Evolutionary conservation across 2,113 vertebrate species (phyloP), one percentile per base, ranked within the genome.

Genomic region (Scartelaos histophorus): DNA sequence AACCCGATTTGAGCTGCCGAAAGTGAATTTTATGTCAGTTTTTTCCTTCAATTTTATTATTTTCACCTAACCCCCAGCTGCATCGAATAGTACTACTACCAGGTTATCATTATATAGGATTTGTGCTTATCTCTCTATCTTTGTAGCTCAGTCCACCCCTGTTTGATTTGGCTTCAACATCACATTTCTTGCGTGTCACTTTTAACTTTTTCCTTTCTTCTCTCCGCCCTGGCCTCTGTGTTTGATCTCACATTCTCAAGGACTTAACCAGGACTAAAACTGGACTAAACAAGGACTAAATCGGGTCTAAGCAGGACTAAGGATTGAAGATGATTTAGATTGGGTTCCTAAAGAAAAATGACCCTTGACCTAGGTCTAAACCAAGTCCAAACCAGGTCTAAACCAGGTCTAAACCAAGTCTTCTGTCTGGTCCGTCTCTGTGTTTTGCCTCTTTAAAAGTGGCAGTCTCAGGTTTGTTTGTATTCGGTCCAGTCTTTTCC

Each of bases 401-500:
- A 51, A 19, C 3, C 5, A 13, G 21, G 1, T 17, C 4, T 1
- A 53, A 53, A 54, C 19, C 51, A n/a, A 19, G 19, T 54, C 7
- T 54, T 53, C 9, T 51, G 16, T 29, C 17, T 15, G 24, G 35
- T 17, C 35, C 80, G 38, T 67, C 17, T 79, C n/a, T 25, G 21
- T 56, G 66, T 67, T 43, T 17, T 5, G 34, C 19, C 46, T 49
- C 66, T 81, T 58, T 73, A 54, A 76, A 70, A 54, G 70, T 61
- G 66, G 60, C 82, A 87, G 87, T 85, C 89, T 86, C 85, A 88
- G 0, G 83, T 94, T 83, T 91, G 56, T 84, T 75, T 73, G 53
- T 79, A 73, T 76, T 71, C 35, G 65, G 21, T 53, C 49, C 0
- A n/a, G 19, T 34, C 13, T 35, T 70, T 47, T 69, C 45, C 38